Conservation (phyloP, 2,113 vertebrate genomes). For the Stigmatopora nigra region DNA sequence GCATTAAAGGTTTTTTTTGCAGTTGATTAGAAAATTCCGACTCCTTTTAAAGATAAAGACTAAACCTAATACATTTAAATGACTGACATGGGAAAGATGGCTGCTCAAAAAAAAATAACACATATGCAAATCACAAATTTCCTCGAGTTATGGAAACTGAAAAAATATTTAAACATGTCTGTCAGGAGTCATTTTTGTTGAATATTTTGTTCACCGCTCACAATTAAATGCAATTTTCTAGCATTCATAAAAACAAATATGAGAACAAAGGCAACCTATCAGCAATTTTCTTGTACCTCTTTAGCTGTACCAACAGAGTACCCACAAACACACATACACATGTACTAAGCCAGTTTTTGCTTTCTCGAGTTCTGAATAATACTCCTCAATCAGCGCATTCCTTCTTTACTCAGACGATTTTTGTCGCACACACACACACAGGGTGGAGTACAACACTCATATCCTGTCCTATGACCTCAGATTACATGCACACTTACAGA, state of each 20-base stretch:
- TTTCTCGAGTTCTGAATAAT: constrained; percentile 24
- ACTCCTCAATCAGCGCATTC: constrained; percentile 72
- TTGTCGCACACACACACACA: constrained; percentile 42
- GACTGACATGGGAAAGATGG: no score
- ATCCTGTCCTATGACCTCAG: constrained; percentile 63
- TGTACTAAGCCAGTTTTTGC: constrained; percentile 59
- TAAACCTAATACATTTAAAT: no score
- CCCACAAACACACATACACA: constrained; percentile 38
- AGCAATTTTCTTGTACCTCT: constrained; percentile 35
- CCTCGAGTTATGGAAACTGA: no score
- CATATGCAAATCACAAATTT: no score
- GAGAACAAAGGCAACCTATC: constrained; percentile 17
- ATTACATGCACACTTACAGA: constrained; percentile 32
- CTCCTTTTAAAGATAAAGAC: no score
- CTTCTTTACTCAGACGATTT: constrained; percentile 57
- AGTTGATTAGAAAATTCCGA: no score
- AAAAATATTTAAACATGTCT: no score
- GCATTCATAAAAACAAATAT: constrained; percentile 40
- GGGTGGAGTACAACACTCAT: constrained; percentile 67
- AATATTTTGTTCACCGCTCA: no score
- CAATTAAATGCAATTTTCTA: no score
- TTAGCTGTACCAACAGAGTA: constrained; percentile 60
- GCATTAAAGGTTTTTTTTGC: no score
- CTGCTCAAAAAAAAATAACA: no score
- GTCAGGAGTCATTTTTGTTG: no score